Conservation (phyloP, 2,888 invertebrate genomes). For the Mechanitis messenoides region DNA sequence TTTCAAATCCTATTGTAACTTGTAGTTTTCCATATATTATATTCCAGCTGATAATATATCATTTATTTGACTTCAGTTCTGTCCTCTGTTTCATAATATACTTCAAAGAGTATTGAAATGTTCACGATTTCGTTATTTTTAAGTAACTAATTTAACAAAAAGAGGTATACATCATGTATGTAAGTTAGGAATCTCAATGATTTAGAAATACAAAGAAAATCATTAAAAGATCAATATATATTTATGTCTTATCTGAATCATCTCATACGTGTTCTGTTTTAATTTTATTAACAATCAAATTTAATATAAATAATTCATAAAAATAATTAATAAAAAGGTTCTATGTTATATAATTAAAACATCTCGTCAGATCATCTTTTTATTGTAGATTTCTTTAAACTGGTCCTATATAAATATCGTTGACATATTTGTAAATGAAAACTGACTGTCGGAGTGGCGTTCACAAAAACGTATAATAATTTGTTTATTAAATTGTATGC, state of each 20-base stretch:
- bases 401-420: background rate
- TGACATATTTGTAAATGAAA: background rate
- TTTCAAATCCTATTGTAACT: too few species aligned
- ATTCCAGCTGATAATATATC: too few species aligned
- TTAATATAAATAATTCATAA: background rate
- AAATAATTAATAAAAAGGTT: background rate
- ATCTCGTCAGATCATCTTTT: background rate
- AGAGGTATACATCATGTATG: background rate
- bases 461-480: too few species aligned
- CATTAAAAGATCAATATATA: background rate
- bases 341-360: too few species aligned
- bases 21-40: too few species aligned
- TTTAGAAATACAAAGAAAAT: conserved; percentile 2
- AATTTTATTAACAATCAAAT: background rate
- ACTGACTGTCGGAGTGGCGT: too few species aligned
- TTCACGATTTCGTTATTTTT: too few species aligned
- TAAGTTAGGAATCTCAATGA: background rate
- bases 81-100: too few species aligned
- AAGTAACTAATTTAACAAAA: background rate
- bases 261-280: background rate
- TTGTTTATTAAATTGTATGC: too few species aligned
- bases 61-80: too few species aligned
- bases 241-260: background rate
- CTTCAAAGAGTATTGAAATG: too few species aligned
- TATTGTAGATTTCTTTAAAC: background rate